These are phyloP conservation scores for Protonibea diacanthus DNA, from an alignment of 2,797 vertebrate species.

Conservation along the genomic window DNA sequence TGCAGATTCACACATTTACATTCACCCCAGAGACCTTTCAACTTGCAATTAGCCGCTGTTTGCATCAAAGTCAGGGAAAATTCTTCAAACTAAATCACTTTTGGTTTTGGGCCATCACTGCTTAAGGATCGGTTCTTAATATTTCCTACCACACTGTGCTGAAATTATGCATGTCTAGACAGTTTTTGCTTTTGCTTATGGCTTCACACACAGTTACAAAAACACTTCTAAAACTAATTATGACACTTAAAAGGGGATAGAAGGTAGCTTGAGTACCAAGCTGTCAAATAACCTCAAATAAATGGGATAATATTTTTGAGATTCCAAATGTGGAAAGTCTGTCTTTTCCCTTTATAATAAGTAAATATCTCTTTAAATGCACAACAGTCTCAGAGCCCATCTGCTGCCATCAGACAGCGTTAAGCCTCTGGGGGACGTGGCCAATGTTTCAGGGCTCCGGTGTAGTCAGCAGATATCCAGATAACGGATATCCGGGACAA, in stretches of 20 bases:
- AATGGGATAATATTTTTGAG: not conserved
- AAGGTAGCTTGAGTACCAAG: not conserved
- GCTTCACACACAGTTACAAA: constrained; percentile 17
- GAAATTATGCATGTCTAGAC: constrained; percentile 28
- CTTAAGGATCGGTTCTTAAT: constrained; percentile 32
- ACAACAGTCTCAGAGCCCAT: no score
- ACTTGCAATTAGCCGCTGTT: constrained; percentile 15
- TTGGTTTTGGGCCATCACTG: not conserved
- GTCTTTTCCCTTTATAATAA: not conserved
- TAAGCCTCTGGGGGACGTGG: no score
- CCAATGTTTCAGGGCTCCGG: no score
- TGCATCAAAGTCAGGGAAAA: constrained; percentile 50
- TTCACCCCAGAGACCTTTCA: constrained; percentile 21
- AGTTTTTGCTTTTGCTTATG: constrained; percentile 21
- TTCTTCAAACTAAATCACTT: constrained; percentile 19
- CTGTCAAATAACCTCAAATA: constrained; percentile 27
- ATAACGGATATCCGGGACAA: no score
- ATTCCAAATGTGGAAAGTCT: not conserved
- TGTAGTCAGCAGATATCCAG: no score
- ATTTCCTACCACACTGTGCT: constrained; percentile 4
- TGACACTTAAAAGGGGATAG: constrained; percentile 21
- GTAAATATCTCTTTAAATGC: constrained; percentile 10
- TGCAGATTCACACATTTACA: constrained; percentile 31
- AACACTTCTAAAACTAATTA: constrained; percentile 20
- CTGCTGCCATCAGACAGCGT: no score